Conservation (phyloP, 1,140 invertebrate genomes). For the Penaeus japonicus region DNA sequence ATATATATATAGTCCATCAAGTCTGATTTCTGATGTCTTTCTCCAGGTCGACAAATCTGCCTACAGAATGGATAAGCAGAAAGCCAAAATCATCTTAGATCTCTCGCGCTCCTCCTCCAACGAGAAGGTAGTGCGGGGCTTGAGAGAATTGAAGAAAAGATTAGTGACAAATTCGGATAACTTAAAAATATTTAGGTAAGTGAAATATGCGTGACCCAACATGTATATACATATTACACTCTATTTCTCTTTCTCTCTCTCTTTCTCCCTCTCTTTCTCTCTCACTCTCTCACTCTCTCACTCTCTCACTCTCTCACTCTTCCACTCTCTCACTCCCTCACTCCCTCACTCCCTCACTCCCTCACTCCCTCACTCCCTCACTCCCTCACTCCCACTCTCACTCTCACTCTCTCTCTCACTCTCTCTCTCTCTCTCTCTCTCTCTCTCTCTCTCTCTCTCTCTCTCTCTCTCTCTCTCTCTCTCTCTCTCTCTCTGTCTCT, state of each 20-base stretch:
- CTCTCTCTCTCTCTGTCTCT: slow-evolving; percentile 9
- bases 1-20: background rate
- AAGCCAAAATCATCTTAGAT: slow-evolving; percentile 37
- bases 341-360: no score
- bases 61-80: slow-evolving; percentile 32
- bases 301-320: no score
- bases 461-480: background rate
- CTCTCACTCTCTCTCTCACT: no score
- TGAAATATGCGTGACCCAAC: background rate
- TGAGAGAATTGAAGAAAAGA: slow-evolving; percentile 41
- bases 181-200: slow-evolving; percentile 21
- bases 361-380: no score
- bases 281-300: no score
- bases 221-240: background rate
- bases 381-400: no score
- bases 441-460: background rate
- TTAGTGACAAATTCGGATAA: slow-evolving; percentile 23
- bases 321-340: no score
- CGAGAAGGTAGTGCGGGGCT: slow-evolving; percentile 10
- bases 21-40: background rate
- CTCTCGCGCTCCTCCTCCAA: slow-evolving; percentile 14
- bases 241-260: background rate
- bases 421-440: background rate
- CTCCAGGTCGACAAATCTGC: background rate
- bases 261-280: slow-evolving; percentile 15